A percentile compares a stretch with the other conserved stretches of the same genome.
Evolutionary conservation across 2,797 vertebrate species (phyloP).

Genomic region (Epinephelus malabaricus): DNA sequence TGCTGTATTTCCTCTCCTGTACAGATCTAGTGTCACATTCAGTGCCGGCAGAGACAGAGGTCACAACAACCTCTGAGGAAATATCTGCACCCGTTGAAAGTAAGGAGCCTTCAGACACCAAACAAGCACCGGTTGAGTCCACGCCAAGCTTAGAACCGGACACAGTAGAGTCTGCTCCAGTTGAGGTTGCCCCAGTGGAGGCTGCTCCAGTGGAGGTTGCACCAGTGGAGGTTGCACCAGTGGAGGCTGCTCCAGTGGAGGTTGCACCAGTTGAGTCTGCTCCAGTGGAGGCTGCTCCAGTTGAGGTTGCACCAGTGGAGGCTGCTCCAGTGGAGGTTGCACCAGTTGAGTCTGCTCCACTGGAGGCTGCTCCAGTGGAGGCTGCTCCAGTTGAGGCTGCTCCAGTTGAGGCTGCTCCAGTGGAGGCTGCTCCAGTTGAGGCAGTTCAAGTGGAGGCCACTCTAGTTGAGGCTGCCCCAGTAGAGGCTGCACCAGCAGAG

Average conservation of each 20-base stretch:
- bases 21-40: slow-evolving; percentile 38
- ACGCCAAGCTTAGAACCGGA: slow-evolving; percentile 14
- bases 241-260: not conserved
- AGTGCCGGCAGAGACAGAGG: slow-evolving; percentile 38
- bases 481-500: not conserved
- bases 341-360: not conserved
- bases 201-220: not conserved
- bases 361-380: not conserved
- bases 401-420: not conserved
- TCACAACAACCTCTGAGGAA: slow-evolving; percentile 35
- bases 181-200: not conserved
- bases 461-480: not conserved
- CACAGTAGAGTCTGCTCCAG: not conserved
- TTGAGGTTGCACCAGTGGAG: not conserved
- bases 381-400: fast-evolving
- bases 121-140: slow-evolving; percentile 27
- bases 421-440: not conserved
- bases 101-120: slow-evolving; percentile 25
- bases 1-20: slow-evolving; percentile 17
- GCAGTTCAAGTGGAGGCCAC: not conserved
- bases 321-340: not conserved
- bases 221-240: not conserved
- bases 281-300: not conserved
- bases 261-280: not conserved
- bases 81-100: slow-evolving; percentile 24